A percentile compares a stretch with the other conserved stretches of the same genome.
phyloP scores from a whole-genome alignment of 2,797 vertebrate genomes.

The Rhynchotus rufescens region DNA sequence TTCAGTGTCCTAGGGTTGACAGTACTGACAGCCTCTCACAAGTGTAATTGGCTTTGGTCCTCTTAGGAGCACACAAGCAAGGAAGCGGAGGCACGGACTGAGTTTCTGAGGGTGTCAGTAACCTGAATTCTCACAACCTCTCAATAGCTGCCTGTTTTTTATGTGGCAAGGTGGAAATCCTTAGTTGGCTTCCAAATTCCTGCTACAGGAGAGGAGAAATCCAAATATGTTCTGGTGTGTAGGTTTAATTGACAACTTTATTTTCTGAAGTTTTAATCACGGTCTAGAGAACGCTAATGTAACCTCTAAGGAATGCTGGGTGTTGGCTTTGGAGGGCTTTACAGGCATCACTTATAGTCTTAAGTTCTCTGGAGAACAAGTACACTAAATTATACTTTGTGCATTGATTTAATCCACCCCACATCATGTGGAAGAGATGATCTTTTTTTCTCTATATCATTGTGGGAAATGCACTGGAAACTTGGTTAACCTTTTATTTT shows the following conservation, averaged over 20 bases:
- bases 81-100: too few species aligned
- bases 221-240: not conserved
- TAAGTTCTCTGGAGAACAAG: not conserved
- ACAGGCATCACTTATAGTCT: not conserved
- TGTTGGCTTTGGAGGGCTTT: not conserved
- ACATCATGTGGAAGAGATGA: not conserved
- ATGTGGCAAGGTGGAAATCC: not conserved
- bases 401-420: not conserved
- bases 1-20: not conserved
- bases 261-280: not conserved
- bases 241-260: not conserved
- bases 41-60: not conserved
- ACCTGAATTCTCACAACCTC: not conserved
- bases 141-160: not conserved
- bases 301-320: not conserved
- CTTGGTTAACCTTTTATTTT: not conserved
- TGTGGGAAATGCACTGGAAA: not conserved
- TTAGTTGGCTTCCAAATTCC: not conserved
- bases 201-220: not conserved
- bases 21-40: not conserved
- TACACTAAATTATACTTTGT: not conserved
- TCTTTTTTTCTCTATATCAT: not conserved
- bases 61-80: not conserved
- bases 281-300: not conserved
- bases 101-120: not conserved